These are phyloP conservation scores for Mycteria americana DNA, from an alignment of 2,797 vertebrate genomes.

Conservation along the genomic window DNA sequence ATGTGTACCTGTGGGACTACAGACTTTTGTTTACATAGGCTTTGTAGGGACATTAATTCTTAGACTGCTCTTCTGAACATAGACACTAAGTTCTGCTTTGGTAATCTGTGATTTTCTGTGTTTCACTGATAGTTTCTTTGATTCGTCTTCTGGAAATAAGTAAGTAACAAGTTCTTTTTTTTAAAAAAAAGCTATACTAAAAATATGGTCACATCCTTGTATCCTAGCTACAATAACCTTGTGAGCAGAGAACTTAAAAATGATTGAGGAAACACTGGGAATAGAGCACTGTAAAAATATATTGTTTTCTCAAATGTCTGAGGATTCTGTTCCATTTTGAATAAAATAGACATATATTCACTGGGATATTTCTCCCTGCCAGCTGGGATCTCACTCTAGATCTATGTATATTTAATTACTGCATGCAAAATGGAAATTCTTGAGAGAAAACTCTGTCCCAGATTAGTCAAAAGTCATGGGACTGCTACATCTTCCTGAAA, in stretches of 20 bases:
- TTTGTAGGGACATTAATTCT: neutral
- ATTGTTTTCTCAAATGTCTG: neutral
- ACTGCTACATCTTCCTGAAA: neutral
- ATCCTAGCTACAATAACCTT: neutral
- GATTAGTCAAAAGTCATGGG: neutral
- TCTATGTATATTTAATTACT: slow-evolving; percentile 4
- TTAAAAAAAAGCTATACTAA: neutral
- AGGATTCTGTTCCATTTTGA: slow-evolving; percentile 11
- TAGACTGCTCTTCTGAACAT: neutral
- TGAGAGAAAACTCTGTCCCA: neutral
- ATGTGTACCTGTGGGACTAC: neutral
- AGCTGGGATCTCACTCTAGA: neutral
- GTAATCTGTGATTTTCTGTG: neutral
- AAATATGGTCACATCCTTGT: neutral
- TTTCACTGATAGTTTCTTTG: neutral
- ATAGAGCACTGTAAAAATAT: neutral
- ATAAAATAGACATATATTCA: neutral
- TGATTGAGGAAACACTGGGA: neutral
- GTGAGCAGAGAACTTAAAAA: neutral
- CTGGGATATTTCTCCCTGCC: neutral
- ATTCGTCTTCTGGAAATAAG: neutral
- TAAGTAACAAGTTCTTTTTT: fast-evolving
- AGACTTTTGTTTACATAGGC: neutral
- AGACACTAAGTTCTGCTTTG: neutral
- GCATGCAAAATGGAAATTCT: neutral